Evolutionary conservation across 1,140 invertebrate species (phyloP).

Genomic region (Harlomillsia oculata): DNA sequence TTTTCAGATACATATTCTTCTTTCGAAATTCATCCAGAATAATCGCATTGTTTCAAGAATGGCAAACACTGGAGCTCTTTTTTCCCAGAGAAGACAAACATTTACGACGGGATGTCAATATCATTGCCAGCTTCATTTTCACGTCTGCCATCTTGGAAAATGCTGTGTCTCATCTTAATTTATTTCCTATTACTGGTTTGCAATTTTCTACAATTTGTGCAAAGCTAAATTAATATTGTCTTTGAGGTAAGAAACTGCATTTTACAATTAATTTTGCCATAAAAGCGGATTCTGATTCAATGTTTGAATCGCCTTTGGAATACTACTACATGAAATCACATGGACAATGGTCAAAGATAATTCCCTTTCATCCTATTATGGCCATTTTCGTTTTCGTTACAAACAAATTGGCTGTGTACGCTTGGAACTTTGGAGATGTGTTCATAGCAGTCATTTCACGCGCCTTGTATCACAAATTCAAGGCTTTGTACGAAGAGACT

Average conservation of each 20-base stretch:
- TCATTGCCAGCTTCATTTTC: conserved; percentile 15
- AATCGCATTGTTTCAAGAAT: conserved; percentile 3
- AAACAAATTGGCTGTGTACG: conserved; percentile 23
- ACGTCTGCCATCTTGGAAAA: conserved; percentile 26
- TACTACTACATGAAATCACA: conserved; percentile 17
- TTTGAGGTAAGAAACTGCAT: too few relatives aligned
- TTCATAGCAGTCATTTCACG: conserved; percentile 11
- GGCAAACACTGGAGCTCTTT: conserved; percentile 5
- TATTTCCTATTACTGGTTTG: too few relatives aligned
- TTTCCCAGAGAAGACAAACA: conserved; percentile 10
- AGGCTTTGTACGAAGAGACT: neutral
- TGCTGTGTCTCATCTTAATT: too few relatives aligned
- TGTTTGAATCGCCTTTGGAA: too few relatives aligned
- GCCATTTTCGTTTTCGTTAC: conserved; percentile 12
- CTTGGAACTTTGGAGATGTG: conserved; percentile 29
- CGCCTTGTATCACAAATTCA: conserved; percentile 23
- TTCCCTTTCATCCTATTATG: conserved; percentile 6
- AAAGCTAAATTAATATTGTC: too few relatives aligned
- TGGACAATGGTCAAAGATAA: conserved; percentile 4
- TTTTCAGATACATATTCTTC: conserved; percentile 14
- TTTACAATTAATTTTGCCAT: too few relatives aligned
- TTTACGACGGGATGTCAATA: conserved; percentile 16
- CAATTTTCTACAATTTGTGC: too few relatives aligned
- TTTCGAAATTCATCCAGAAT: neutral
- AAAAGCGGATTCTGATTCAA: too few relatives aligned